Base-by-base conservation (phyloP, 2,888 invertebrate genomes). In the Eristalis intricaria region DNA sequence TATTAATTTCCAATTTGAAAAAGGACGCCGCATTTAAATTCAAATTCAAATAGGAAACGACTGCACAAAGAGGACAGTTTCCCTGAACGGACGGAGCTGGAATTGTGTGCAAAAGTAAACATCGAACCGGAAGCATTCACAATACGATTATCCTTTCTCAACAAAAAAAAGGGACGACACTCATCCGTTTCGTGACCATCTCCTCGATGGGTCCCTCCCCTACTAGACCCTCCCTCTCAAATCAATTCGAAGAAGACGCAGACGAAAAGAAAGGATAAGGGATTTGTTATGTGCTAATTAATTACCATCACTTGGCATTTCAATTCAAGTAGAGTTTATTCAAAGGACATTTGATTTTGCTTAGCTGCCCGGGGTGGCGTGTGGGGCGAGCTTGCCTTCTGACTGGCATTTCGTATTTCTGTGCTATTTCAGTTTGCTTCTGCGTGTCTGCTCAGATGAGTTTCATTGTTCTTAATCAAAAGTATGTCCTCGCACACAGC, bases 1-100 rank as follows among this genome's bases (percentile, higher is more conserved):
- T 71, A 79, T 79, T 79, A 73, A 66, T 79, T 79, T 73, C 73
- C 65, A 73, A 79, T 79, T 79, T 66, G 60, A 60, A 79, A 61
- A 71, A 73, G 70, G 70, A 78, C 29, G 69, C 23, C 71, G 35
- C 32, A 71, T 71, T 71, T 58, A 71, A 78, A 70, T 78, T 64
- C 64, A 58, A 71, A 78, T 70, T 58, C 70, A 15, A 56, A 66
- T 65, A 40, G 29, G 19, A 79, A 71, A n/a, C 50, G 58, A 71
- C 64, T 71, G 60, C 58, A 38, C 29, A 71, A 56, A 4, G 13
- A 22, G 29, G n/a, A 32, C 63, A 29, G 22, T 15, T 23, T n/a
- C 58, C 43, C 29, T 4, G 2, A 22, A 8, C n/a, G 35, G 56
- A 11, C 50, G 40, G 40, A 13, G 7, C 38, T 58, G 10, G 38